A percentile compares a stretch with the other conserved stretches of the same genome.
These are phyloP conservation scores for Eurystomus gularis DNA, from an alignment of 2,113 vertebrate species.

Conservation along the genomic window DNA sequence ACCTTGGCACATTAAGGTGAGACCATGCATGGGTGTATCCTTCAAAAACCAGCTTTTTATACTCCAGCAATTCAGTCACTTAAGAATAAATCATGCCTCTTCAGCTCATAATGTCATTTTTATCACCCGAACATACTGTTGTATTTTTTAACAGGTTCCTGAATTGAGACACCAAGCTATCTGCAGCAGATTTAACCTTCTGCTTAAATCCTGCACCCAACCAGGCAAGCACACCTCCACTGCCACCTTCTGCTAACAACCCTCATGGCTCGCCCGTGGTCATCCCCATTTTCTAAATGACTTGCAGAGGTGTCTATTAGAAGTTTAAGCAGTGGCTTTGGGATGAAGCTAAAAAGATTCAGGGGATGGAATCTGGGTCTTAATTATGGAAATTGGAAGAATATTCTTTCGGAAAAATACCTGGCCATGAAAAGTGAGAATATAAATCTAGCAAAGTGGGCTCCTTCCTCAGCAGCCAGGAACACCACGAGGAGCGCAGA, in stretches of 20 bases:
- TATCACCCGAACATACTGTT: neutral
- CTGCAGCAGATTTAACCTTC: neutral
- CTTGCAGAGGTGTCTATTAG: neutral
- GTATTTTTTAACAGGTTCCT: neutral
- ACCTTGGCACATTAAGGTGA: neutral
- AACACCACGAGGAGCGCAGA: neutral
- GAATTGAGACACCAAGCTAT: fast-evolving
- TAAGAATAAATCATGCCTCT: neutral
- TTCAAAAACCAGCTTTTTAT: neutral
- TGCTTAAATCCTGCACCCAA: neutral
- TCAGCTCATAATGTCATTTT: neutral
- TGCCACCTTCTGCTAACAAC: neutral
- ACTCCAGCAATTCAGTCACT: neutral
- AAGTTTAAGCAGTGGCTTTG: neutral
- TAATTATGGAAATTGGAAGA: neutral
- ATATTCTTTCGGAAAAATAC: neutral
- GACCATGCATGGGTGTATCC: fast-evolving
- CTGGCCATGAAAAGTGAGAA: neutral
- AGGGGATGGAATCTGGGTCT: neutral
- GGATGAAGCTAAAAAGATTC: neutral
- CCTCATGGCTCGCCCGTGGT: fast-evolving
- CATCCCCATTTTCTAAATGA: fast-evolving
- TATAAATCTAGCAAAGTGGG: neutral
- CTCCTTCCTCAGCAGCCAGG: neutral
- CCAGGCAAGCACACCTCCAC: neutral